Percentiles rank a stretch among this genome's conserved stretches.
Conservation (phyloP, 1,140 invertebrate species). For the Paramacrobiotus metropolitanus region DNA sequence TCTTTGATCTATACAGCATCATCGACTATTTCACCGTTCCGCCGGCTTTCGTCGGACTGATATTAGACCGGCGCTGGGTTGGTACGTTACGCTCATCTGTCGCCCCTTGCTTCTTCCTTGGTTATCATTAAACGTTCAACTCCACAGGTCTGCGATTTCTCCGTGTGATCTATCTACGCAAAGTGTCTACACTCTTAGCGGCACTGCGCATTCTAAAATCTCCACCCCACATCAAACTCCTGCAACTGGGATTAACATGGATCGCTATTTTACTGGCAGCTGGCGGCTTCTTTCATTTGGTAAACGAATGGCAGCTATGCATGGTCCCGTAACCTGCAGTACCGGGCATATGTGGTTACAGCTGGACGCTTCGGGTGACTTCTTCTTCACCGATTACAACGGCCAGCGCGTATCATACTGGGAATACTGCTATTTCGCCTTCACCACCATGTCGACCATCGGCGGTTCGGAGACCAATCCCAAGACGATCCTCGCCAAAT, state of each 20-base stretch:
- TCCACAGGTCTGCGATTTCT: neutral
- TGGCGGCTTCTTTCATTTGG: constrained; percentile 3
- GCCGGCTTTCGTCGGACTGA: neutral
- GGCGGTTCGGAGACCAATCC: neutral
- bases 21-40: constrained; percentile 2
- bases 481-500: neutral
- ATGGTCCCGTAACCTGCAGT: too few species aligned
- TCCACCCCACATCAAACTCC: neutral
- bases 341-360: too few species aligned
- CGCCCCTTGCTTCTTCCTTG: neutral
- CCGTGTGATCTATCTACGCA: neutral
- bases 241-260: neutral
- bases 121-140: too few species aligned
- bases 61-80: neutral
- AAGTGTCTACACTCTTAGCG: neutral
- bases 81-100: neutral
- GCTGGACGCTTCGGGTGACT: constrained; percentile 23
- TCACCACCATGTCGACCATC: constrained; percentile 26
- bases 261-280: constrained; percentile 3
- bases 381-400: constrained; percentile 19
- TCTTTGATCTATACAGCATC: neutral
- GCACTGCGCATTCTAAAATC: neutral
- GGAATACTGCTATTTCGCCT: constrained; percentile 24
- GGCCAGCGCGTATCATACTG: constrained; percentile 20
- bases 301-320: too few species aligned